Evolutionary conservation across 2,113 vertebrate species (phyloP).

Genomic region (Megaptera novaeangliae): DNA sequence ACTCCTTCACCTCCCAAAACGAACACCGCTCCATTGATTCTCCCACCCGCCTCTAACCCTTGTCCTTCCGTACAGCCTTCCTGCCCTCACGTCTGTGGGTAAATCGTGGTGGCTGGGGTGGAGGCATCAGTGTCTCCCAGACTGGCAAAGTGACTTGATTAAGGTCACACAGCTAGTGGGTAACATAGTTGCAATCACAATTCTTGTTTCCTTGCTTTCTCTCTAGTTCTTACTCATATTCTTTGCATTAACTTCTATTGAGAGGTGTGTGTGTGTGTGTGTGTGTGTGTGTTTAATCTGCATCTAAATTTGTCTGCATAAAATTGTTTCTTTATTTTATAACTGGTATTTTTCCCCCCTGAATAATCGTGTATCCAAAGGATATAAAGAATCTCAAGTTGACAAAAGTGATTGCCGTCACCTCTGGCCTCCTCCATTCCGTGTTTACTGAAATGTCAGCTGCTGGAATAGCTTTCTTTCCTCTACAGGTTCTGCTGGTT

Average conservation of each 20-base stretch:
- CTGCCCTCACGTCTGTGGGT: background rate
- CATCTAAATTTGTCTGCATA: background rate
- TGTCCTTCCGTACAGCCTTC: background rate
- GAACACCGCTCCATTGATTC: fast-evolving
- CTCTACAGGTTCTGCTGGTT: fast-evolving
- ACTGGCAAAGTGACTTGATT: background rate
- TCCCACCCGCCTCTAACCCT: background rate
- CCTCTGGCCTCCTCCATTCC: fast-evolving
- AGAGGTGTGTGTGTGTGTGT: background rate
- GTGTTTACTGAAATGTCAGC: background rate
- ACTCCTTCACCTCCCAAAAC: background rate
- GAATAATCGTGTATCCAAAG: background rate
- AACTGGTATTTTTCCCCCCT: fast-evolving
- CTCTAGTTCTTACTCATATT: background rate
- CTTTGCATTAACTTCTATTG: background rate
- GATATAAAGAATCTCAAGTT: background rate
- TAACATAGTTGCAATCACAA: background rate
- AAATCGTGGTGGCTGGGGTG: background rate
- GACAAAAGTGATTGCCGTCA: background rate
- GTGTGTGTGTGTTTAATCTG: background rate
- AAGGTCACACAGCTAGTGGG: background rate
- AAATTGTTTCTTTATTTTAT: background rate
- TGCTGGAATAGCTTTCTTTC: background rate
- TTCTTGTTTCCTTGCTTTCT: background rate
- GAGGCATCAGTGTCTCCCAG: background rate